These are phyloP conservation scores for Machimus atricapillus DNA, from an alignment of 2,888 invertebrate species.

Conservation along the genomic window DNA sequence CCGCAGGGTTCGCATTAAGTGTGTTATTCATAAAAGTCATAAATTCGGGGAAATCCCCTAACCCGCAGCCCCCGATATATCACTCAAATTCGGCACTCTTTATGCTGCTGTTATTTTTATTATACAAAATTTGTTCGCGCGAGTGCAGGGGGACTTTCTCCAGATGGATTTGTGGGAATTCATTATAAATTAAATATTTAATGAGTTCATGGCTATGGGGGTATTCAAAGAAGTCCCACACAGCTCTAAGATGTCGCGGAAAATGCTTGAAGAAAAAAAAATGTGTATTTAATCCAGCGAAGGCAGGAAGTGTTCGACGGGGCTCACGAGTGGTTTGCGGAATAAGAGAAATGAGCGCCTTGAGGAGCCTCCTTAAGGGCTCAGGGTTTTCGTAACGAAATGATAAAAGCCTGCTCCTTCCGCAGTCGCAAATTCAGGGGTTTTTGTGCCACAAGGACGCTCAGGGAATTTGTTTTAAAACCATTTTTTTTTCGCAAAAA, in stretches of 20 bases:
- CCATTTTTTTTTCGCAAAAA: neutral
- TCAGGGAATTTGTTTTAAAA: neutral
- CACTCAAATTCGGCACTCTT: neutral
- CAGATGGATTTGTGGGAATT: neutral
- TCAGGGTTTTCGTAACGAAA: neutral
- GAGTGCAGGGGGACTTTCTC: neutral
- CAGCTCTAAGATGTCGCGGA: neutral
- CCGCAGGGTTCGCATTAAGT: neutral
- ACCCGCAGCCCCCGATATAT: neutral
- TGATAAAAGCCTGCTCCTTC: neutral
- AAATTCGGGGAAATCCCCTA: neutral
- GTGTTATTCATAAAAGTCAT: neutral
- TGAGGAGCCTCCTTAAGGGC: neutral
- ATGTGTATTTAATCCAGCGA: neutral
- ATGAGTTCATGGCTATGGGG: neutral
- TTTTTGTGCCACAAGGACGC: neutral
- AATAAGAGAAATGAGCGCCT: neutral
- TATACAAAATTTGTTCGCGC: neutral
- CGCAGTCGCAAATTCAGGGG: neutral
- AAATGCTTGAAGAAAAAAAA: neutral
- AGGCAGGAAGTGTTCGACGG: neutral
- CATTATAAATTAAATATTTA: neutral
- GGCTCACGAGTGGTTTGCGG: neutral
- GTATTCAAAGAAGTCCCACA: neutral
- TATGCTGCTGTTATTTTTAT: neutral